These are phyloP conservation scores for Naso thynnoides DNA, from an alignment of 2,797 vertebrate genomes.

Conservation along the genomic window DNA sequence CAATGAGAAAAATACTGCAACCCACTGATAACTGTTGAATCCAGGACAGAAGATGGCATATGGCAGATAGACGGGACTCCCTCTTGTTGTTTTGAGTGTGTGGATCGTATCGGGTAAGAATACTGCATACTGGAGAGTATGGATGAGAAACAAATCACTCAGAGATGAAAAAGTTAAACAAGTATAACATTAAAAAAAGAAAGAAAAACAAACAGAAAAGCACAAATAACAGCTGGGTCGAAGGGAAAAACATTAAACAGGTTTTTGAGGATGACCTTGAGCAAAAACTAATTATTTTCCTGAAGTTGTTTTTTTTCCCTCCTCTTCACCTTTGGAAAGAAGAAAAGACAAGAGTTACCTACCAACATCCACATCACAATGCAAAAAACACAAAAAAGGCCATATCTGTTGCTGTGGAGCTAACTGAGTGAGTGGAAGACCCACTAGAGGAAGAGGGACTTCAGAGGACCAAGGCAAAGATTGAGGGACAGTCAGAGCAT, in stretches of 20 bases:
- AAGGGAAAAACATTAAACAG: conserved; percentile 42
- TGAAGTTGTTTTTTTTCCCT: conserved; percentile 63
- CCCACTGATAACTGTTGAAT: conserved; percentile 83
- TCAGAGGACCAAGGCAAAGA: conserved; percentile 40
- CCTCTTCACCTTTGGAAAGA: conserved; percentile 42
- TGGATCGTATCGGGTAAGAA: conserved; percentile 67
- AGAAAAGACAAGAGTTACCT: conserved; percentile 64
- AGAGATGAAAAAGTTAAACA: conserved; percentile 51
- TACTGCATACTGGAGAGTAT: conserved; percentile 74
- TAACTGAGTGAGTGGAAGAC: conserved; percentile 32
- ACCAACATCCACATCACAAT: conserved; percentile 76
- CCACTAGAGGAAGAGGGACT: conserved; percentile 37
- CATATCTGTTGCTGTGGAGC: conserved; percentile 71
- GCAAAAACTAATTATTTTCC: conserved; percentile 66
- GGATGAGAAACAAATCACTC: conserved; percentile 71
- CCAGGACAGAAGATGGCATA: conserved; percentile 81
- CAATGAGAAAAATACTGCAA: conserved; percentile 88
- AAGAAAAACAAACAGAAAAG: conserved; percentile 24
- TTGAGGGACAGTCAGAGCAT: conserved; percentile 39
- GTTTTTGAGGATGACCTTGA: conserved; percentile 57
- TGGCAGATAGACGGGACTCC: conserved; percentile 80
- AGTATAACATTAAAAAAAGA: conserved; percentile 31
- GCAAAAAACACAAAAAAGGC: conserved; percentile 77
- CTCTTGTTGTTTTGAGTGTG: conserved; percentile 65
- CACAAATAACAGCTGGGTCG: conserved; percentile 32